These are phyloP conservation scores for Caenorhabditis imperialis DNA, from an alignment of 2,888 invertebrate genomes.

Conservation along the genomic window DNA sequence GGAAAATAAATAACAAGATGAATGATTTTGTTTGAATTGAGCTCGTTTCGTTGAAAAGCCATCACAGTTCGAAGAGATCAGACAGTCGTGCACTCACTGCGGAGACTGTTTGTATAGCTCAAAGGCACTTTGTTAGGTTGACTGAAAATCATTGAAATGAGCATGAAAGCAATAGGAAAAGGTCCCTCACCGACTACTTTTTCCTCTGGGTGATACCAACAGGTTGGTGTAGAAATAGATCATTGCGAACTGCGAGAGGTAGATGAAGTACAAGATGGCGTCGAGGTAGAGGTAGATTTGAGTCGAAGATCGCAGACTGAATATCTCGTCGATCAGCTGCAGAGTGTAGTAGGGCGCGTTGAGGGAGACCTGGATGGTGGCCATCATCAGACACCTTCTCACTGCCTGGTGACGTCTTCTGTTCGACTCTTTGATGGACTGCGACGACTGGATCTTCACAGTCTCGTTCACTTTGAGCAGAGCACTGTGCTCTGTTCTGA, in stretches of 20 bases:
- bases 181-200: constrained; percentile 26
- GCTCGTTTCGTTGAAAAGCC: too few species aligned
- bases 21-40: neutral
- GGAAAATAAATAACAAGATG: constrained; percentile 19
- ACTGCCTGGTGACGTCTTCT: constrained; percentile 67
- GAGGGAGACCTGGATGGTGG: constrained; percentile 69
- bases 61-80: too few species aligned
- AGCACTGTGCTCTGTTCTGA: constrained; percentile 24
- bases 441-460: constrained; percentile 58
- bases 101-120: constrained; percentile 39
- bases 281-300: constrained; percentile 66
- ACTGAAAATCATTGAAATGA: constrained; percentile 22
- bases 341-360: constrained; percentile 72
- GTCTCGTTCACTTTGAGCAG: constrained; percentile 42
- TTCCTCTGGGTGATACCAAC: constrained; percentile 45
- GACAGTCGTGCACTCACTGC: constrained; percentile 35
- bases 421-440: constrained; percentile 55
- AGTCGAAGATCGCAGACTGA: constrained; percentile 49
- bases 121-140: constrained; percentile 33
- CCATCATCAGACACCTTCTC: constrained; percentile 69
- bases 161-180: too few species aligned
- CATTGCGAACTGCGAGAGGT: constrained; percentile 70
- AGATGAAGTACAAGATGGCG: constrained; percentile 69
- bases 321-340: constrained; percentile 69
- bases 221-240: constrained; percentile 65